Conservation (phyloP, 2,797 vertebrate species). For the Dendrocincla fuliginosa region DNA sequence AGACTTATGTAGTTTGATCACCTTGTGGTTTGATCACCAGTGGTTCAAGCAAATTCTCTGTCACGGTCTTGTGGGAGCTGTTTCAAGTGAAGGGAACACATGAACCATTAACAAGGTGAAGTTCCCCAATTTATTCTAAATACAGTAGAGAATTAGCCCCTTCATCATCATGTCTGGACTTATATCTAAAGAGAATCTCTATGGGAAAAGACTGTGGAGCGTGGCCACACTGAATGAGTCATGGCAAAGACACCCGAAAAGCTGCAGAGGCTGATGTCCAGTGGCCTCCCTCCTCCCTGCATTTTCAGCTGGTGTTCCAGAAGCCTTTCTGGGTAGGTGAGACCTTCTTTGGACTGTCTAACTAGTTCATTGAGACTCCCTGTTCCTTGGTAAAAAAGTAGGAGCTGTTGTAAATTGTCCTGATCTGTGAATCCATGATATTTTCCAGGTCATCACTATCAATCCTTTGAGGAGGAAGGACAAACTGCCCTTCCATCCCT, state of each 20-base stretch:
- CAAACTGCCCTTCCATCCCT: neutral
- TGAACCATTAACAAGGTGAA: neutral
- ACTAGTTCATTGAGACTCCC: neutral
- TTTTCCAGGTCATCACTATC: neutral
- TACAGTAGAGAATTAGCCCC: neutral
- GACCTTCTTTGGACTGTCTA: neutral
- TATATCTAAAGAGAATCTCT: neutral
- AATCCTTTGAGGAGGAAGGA: neutral
- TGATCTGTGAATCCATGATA: neutral
- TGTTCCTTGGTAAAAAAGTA: neutral
- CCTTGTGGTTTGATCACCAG: neutral
- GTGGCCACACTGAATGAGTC: neutral
- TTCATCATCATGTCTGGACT: neutral
- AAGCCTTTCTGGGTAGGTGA: neutral
- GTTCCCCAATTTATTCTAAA: neutral
- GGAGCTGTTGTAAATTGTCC: neutral
- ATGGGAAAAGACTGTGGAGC: neutral
- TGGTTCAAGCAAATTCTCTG: neutral
- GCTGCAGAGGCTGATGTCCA: rapidly evolving
- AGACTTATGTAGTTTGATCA: neutral
- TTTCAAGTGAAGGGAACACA: neutral
- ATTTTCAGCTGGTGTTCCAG: neutral
- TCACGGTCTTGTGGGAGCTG: neutral
- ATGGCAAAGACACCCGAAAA: neutral
- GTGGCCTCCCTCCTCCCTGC: rapidly evolving